Percentiles rank a stretch among this genome's conserved stretches.
phyloP scores from a whole-genome alignment of 2,888 invertebrate species.

The Yponomeuta plumbellus region DNA sequence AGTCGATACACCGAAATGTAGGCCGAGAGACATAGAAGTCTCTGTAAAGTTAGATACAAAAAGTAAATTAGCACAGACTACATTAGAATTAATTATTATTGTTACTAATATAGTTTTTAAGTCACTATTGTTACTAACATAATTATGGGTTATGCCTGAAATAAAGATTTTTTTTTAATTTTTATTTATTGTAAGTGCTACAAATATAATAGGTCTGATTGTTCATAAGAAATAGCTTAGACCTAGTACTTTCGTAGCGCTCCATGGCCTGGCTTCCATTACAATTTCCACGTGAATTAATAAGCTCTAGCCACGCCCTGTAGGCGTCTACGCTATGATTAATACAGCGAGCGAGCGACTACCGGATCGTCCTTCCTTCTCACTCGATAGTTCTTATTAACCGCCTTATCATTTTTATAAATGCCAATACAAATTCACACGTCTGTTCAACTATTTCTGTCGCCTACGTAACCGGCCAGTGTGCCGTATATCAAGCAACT shows the following conservation, averaged over 20 bases:
- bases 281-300: constrained; percentile 68
- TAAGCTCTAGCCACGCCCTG: constrained; percentile 64
- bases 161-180: too few relatives aligned
- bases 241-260: neutral
- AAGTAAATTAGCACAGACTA: too few relatives aligned
- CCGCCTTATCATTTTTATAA: constrained; percentile 15
- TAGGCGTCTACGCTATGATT: constrained; percentile 70
- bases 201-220: neutral
- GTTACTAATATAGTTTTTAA: too few relatives aligned
- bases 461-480: constrained; percentile 41
- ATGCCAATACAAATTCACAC: constrained; percentile 39
- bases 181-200: too few relatives aligned
- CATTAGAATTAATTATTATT: too few relatives aligned
- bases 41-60: too few relatives aligned
- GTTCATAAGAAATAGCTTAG: neutral
- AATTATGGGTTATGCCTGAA: too few relatives aligned
- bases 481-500: constrained; percentile 43
- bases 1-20: too few relatives aligned
- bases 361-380: constrained; percentile 53
- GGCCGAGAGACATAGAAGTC: too few relatives aligned
- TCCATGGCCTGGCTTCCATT: constrained; percentile 26
- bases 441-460: constrained; percentile 42
- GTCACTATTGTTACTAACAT: too few relatives aligned
- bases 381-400: constrained; percentile 23
- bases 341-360: constrained; percentile 60